phyloP scores from a whole-genome alignment of 2,797 vertebrate genomes.

The Simalia tracyae region DNA sequence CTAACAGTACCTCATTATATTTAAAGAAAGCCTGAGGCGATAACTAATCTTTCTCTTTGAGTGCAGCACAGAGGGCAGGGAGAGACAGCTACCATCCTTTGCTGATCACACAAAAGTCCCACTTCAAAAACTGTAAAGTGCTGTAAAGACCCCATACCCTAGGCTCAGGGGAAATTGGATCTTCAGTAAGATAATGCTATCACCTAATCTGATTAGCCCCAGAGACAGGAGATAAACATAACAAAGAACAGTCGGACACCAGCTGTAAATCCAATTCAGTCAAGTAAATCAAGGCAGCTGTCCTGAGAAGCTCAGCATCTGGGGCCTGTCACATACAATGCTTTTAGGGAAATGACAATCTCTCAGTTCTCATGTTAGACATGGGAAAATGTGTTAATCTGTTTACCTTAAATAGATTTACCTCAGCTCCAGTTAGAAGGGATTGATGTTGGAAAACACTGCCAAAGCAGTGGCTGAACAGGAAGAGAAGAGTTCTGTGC shows the following conservation, averaged over 20 bases:
- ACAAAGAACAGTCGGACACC: constrained; percentile 73
- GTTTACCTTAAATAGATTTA: constrained; percentile 72
- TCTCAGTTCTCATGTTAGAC: constrained; percentile 59
- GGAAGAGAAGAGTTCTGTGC: background rate
- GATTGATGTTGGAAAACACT: constrained; percentile 22
- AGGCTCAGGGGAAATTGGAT: constrained; percentile 59
- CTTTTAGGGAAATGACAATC: constrained; percentile 74
- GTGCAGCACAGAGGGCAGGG: background rate
- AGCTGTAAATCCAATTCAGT: constrained; percentile 70
- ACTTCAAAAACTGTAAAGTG: constrained; percentile 41
- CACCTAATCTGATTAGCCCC: constrained; percentile 72
- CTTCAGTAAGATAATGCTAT: constrained; percentile 67
- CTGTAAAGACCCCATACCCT: constrained; percentile 42
- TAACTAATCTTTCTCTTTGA: constrained; percentile 3
- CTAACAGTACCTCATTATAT: background rate
- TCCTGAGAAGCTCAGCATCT: constrained; percentile 71
- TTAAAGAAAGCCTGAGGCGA: background rate
- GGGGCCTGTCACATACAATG: constrained; percentile 67
- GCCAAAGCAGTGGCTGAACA: constrained; percentile 28
- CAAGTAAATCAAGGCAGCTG: constrained; percentile 67
- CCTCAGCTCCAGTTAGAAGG: constrained; percentile 59
- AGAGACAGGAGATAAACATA: constrained; percentile 69
- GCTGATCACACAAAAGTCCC: constrained; percentile 35
- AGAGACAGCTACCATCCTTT: background rate
- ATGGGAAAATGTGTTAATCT: constrained; percentile 68